Evolutionary conservation across 2,888 invertebrate genomes (phyloP), one percentile per base, ranked within the genome.

Genomic region (Leptinotarsa peninsularis): DNA sequence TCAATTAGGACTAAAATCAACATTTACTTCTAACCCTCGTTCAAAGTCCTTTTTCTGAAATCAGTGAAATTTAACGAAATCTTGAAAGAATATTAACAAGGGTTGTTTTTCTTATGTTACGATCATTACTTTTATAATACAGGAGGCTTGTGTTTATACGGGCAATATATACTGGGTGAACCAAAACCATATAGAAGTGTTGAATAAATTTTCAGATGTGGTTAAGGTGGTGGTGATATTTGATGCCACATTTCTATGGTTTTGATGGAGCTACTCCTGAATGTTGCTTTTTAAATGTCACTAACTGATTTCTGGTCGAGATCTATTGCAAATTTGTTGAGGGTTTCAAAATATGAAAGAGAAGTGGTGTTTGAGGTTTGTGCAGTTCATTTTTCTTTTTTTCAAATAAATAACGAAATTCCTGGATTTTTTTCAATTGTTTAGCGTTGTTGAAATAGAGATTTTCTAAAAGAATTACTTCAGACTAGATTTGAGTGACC

Each of bases 101-200:
- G 58, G 17, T 58, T 58, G 21, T 58, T 58, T 58, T 43, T 58
- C 21, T n/a, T 52, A 58, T 23, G 15, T 15, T 23, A 58, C 21
- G 58, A 58, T 58, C 58, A 58, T 58, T 58, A 74, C 21, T 76
- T 74, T 68, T 75, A 74, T 49, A 73, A 71, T 76, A 74, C 76
- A 76, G 60, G 74, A 74, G 76, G 71, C 68, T 74, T 71, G 49
- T 56, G 43, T 54, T 63, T 60, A 21, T 43, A 23, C 15, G 7
- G n/a, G 17, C 52, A 33, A 56, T 67, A 71, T 71, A 74, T 71
- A 71, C 54, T 67, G 74, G 74, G 74, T 74, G 74, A 70, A 52
- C 67, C 74, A 71, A 70, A 74, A 43, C 43, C 43, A 43, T 43
- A 43, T 43, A 43, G 43, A 43, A 43, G 43, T 43, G 10, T 43